Base-by-base conservation (phyloP, 2,888 invertebrate species). In the Stenodema calcarata region DNA sequence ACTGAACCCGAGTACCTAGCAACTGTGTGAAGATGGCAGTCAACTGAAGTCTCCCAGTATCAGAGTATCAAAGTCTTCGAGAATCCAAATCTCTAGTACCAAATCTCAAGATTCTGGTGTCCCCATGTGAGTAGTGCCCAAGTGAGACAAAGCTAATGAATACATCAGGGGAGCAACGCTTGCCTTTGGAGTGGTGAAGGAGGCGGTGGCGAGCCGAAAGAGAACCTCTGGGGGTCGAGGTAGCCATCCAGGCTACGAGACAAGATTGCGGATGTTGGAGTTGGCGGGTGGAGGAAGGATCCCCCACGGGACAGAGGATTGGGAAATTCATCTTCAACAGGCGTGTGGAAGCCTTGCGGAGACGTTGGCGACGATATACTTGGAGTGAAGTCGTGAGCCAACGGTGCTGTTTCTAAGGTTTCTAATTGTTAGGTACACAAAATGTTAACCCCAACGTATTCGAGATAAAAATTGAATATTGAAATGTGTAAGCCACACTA, bases 181-280 rank as follows among this genome's bases (percentile, higher is more conserved):
- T 84, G 84, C 84, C 84, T 84, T 84, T 84, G 89, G 89, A 89
- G 89, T 73, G 95, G 91, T 88, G 95, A 95, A 85, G 95, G 95
- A 89, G 94, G 93, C 3, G 95, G 94, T 14, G 96, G 95, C 9
- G 96, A 95, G 89, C 94, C 94, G 91, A 96, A 94, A 0, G 96
- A 96, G 89, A 97, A 95, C 79, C 96, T 93, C 35, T 95, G 94
- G 0, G 96, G 96, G 90, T 97, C 97, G 89, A 97, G 92, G 90
- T 96, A 97, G 28, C 95, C 96, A 89, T 97, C 97, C 42, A 96
- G 93, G 0, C 96, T 96, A 7, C 96, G 94, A 0, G 97, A 96
- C 93, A 96, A 94, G 7, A 96, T 93, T 0, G 96, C 97, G 0
- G 97, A 96, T 88, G 95, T 96, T 0, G 97, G 96, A 0, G 97